Evolutionary conservation across 2,888 invertebrate genomes (phyloP).

Genomic region (Oxyteleia sp.): DNA sequence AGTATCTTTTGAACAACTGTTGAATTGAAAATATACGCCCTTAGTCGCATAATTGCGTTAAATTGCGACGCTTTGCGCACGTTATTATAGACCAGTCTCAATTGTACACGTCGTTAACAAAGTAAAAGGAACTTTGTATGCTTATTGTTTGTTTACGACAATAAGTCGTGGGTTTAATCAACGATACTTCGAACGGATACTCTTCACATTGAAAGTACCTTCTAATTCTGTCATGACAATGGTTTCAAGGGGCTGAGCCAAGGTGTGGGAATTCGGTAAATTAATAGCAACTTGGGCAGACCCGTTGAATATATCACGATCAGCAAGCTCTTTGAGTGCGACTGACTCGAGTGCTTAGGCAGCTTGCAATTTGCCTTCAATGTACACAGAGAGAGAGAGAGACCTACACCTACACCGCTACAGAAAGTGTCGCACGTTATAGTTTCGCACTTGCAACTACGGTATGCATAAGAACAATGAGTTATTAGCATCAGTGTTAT

Average conservation of each 20-base stretch:
- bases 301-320: no score
- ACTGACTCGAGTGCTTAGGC: no score
- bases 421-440: constrained; percentile 63
- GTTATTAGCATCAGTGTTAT: constrained; percentile 53
- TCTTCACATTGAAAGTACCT: constrained; percentile 44
- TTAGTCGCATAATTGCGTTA: constrained; percentile 4
- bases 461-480: constrained; percentile 70
- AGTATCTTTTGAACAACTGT: not conserved
- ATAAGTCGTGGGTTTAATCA: constrained; percentile 48
- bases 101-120: constrained; percentile 13
- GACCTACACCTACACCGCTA: constrained; percentile 14
- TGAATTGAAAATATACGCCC: not conserved
- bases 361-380: no score
- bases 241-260: constrained; percentile 36
- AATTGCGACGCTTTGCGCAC: constrained; percentile 8
- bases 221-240: no score
- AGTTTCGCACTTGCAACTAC: constrained; percentile 62
- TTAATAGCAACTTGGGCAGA: no score
- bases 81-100: not conserved
- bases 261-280: no score
- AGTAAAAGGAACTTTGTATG: constrained; percentile 26
- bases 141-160: constrained; percentile 60
- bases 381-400: no score
- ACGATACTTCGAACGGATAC: constrained; percentile 43
- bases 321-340: no score